These are phyloP conservation scores for Rhinoptilus africanus DNA, from an alignment of 2,113 vertebrate genomes.

Conservation along the genomic window DNA sequence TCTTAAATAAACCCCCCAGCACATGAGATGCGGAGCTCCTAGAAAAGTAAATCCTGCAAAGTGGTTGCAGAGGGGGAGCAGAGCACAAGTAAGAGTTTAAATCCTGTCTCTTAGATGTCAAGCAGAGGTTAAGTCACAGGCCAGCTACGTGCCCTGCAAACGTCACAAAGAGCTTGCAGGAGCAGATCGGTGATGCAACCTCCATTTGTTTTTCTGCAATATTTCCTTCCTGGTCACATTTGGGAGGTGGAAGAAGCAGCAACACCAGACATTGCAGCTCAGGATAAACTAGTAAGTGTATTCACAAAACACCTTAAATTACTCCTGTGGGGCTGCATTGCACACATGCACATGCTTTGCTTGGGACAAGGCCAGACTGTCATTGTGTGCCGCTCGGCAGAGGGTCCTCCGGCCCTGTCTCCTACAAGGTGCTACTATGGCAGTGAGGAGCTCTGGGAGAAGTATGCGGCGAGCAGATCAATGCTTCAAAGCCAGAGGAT, in stretches of 20 bases:
- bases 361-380: neutral
- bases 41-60: neutral
- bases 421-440: neutral
- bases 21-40: rapidly evolving
- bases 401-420: neutral
- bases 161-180: neutral
- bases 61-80: neutral
- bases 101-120: neutral
- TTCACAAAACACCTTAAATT: neutral
- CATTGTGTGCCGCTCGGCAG: rapidly evolving
- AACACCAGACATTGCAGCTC: neutral
- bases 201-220: neutral
- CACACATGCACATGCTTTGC: neutral
- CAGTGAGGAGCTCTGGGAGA: neutral
- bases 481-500: neutral
- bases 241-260: neutral
- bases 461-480: neutral
- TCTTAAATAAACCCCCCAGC: neutral
- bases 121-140: neutral
- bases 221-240: neutral
- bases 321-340: rapidly evolving
- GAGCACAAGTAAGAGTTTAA: neutral
- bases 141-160: neutral
- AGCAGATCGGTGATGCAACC: neutral
- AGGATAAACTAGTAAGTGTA: neutral